Evolutionary conservation across 2,888 invertebrate genomes (phyloP), one percentile per base, ranked within the genome.

Genomic region (Beris chalybata): DNA sequence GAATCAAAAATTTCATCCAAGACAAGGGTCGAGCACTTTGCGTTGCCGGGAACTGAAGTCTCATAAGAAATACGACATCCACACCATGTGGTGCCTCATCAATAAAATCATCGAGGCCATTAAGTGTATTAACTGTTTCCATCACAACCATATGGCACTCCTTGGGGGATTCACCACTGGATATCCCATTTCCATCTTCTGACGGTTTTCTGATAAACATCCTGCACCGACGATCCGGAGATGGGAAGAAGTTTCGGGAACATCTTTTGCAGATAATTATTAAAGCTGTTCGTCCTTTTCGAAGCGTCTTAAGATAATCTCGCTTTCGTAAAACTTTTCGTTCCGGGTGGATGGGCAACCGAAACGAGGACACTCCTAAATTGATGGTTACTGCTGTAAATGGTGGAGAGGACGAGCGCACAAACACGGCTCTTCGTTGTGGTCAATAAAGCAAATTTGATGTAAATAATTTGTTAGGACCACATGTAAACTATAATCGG

Each of bases 81-180:
- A 64, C 67, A 68, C 71, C 74, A 74, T 73, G 70, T 74, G 74
- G 73, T 74, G 73, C 71, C 70, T 71, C 79, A 79, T 78, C 78
- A 79, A 79, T 79, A 79, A 78, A 78, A 78, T 78, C 78, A 78
- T 78, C 77, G 79, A 77, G 78, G 76, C 79, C 78, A 79, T 78
- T 78, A 78, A 79, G 76, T 79, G 77, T 77, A 77, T 78, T 77
- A 78, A 78, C 78, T 77, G 78, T 76, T 74, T 74, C 75, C 78
- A 78, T 78, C 78, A 64, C 44, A 12, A 32, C 54, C 64, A 64
- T 64, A 64, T 64, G 64, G 64, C 54, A 54, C 76, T 57, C 57
- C 48, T 59, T 66, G 59, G 57, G 32, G 45, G 64, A 53, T 53
- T 45, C 63, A 38, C 47, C 30, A 47, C 7, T 15, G 15, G 43